Evolutionary conservation across 2,113 vertebrate species (phyloP).

Genomic region (Mustela nigripes): DNA sequence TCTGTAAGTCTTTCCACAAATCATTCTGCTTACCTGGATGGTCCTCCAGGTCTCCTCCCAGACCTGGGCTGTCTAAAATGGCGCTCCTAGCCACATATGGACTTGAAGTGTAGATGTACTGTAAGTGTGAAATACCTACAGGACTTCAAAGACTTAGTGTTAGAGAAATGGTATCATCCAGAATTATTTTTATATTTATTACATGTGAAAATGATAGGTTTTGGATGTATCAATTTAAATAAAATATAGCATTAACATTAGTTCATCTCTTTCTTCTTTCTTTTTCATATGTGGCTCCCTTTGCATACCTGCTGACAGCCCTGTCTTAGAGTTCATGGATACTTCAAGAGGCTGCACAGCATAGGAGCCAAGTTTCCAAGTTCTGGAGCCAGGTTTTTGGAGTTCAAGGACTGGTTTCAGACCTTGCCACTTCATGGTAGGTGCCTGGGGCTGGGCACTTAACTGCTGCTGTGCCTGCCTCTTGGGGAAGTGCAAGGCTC

Average conservation of each 20-base stretch:
- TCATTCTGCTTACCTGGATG: neutral
- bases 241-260: neutral
- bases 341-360: neutral
- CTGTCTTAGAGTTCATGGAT: neutral
- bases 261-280: neutral
- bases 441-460: neutral
- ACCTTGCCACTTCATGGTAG: neutral
- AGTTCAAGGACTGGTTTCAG: neutral
- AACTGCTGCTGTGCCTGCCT: neutral
- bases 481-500: neutral
- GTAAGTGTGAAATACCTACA: neutral
- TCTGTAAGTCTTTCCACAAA: neutral
- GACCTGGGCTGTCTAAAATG: neutral
- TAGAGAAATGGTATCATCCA: neutral
- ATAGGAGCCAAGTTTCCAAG: neutral
- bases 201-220: neutral
- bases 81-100: neutral
- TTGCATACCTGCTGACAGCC: neutral
- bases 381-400: neutral
- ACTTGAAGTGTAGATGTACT: neutral
- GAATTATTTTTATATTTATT: neutral
- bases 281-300: neutral
- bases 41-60: neutral
- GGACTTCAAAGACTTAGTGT: neutral
- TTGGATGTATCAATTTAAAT: neutral